Evolutionary conservation across 2,888 invertebrate genomes (phyloP), one percentile per base, ranked within the genome.

Genomic region (Tachina fera): DNA sequence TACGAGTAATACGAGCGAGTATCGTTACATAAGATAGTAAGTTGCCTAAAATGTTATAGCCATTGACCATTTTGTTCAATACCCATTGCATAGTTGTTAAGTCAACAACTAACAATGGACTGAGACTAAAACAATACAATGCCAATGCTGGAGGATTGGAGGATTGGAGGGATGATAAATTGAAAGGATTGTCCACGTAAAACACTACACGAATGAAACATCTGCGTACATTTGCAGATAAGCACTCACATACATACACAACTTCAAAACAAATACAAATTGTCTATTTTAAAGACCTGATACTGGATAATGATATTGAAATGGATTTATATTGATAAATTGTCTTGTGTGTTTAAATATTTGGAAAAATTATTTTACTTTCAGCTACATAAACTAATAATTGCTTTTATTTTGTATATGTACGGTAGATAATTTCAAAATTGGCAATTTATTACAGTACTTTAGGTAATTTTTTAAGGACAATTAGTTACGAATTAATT

Each of bases 31-130:
- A 86, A 83, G 76, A 86, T 86, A 65, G 75, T 72, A 83, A 83
- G 83, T 86, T 83, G 83, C 76, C 83, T 83, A 86, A 86, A 82
- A 79, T 78, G 74, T 82, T 75, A 56, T 67, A 75, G 82, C 53
- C 53, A 49, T 56, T 71, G 75, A 49, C 51, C 68, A 79, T 71
- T 75, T 83, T 72, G n/a, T 67, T 72, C 45, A 39, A 58, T 58
- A 22, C 31, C 31, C 31, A 31, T 31, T 31, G 60, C 16, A 39
- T 53, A 51, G 51, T 43, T 51, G 56, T 83, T 83, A 61, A 60
- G 41, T 71, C 71, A 75, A 79, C 74, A 79, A 43, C 61, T n/a
- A 61, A 31, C 41, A 78, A 65, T 11, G 51, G 41, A 65, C 53
- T 31, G 41, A 41, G 45, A 49, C 16, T 60, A 84, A 71, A 63